Evolutionary conservation across 2,113 vertebrate genomes (phyloP).

Genomic region (Proteles cristata): DNA sequence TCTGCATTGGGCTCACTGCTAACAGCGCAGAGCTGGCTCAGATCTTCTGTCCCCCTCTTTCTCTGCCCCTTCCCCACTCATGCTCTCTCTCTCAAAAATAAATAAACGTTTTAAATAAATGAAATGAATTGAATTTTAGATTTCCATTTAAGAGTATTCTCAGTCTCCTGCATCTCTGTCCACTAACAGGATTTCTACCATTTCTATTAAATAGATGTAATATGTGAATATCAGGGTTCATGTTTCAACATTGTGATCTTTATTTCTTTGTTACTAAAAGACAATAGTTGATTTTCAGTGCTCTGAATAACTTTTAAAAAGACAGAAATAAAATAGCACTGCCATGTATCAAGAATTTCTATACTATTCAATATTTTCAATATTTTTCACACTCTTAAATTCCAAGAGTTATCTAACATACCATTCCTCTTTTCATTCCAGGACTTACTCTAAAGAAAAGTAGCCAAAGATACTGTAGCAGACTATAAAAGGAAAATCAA

Average conservation of each 20-base stretch:
- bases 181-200: background rate
- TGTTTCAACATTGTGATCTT: background rate
- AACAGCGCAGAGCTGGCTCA: no score
- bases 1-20: no score
- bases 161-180: background rate
- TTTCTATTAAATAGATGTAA: background rate
- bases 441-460: constrained; percentile 36
- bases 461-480: background rate
- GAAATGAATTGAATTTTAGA: background rate
- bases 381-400: background rate
- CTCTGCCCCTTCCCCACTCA: no score
- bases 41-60: no score
- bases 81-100: no score
- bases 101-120: no score
- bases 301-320: background rate
- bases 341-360: background rate
- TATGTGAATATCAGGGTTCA: background rate
- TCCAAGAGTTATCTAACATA: background rate
- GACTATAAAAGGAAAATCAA: constrained; percentile 28
- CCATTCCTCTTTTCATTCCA: background rate
- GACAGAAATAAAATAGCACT: constrained; percentile 7
- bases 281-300: background rate
- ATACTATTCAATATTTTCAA: background rate
- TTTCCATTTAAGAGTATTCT: background rate
- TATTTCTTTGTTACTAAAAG: background rate